Evolutionary conservation across 2,797 vertebrate species (phyloP).

Genomic region (Eulemur mongoz): DNA sequence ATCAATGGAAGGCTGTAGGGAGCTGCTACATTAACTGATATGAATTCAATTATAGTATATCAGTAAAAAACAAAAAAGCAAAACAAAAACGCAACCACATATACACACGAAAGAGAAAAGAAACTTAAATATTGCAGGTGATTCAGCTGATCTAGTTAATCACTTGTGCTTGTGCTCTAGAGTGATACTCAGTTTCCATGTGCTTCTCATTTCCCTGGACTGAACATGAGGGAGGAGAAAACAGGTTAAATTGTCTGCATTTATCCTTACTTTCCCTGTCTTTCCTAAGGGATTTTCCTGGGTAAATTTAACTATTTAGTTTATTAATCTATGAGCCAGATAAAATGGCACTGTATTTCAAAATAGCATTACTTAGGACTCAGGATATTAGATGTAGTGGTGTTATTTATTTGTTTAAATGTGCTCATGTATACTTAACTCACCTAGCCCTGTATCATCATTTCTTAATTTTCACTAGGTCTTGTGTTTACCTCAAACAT

Average conservation of each 20-base stretch:
- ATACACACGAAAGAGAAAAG: not conserved
- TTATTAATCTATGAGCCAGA: not conserved
- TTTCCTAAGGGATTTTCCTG: not conserved
- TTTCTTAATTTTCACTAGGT: not conserved
- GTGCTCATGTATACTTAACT: not conserved
- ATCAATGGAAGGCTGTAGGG: not conserved
- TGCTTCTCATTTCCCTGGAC: not conserved
- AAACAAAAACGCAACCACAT: not conserved
- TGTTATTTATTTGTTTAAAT: not conserved
- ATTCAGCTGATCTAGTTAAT: not conserved
- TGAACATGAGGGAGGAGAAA: not conserved
- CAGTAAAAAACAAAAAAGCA: not conserved
- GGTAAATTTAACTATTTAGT: not conserved
- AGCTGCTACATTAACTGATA: not conserved
- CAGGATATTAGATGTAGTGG: not conserved
- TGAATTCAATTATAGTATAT: not conserved
- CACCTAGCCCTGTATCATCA: not conserved
- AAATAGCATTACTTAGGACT: not conserved
- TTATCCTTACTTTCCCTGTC: not conserved
- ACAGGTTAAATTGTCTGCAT: not conserved
- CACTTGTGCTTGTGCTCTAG: not conserved
- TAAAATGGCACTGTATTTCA: not conserved
- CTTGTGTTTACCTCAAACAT: not conserved
- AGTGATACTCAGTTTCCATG: not conserved
- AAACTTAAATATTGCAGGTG: not conserved